These are phyloP conservation scores for Nasonia longicornis DNA, from an alignment of 1,140 invertebrate genomes.

Conservation along the genomic window DNA sequence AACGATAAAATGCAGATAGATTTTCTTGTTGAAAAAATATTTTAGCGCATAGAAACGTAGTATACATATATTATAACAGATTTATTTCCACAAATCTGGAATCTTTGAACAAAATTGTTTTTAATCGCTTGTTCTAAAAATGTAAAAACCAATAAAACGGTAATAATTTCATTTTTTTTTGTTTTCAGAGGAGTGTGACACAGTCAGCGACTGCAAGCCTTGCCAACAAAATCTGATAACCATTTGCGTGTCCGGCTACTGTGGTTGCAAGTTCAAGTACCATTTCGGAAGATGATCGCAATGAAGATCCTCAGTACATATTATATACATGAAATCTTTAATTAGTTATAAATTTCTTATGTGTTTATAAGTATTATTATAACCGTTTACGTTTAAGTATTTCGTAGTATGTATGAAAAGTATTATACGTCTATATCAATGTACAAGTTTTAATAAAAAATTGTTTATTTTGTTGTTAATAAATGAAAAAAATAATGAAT, in stretches of 20 bases:
- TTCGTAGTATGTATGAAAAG: background rate
- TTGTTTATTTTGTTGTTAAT: background rate
- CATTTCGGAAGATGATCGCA: background rate
- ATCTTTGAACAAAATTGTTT: too few species aligned
- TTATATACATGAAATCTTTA: too few species aligned
- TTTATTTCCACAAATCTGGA: too few species aligned
- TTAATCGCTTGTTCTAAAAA: too few species aligned
- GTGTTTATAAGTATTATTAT: too few species aligned
- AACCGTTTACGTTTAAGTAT: background rate
- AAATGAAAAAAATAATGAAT: background rate
- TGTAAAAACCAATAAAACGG: too few species aligned
- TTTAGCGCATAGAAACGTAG: too few species aligned
- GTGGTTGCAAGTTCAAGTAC: slow-evolving; percentile 20
- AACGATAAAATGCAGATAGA: too few species aligned
- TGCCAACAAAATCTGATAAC: background rate
- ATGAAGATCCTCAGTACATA: background rate
- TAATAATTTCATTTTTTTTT: background rate
- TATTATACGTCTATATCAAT: background rate
- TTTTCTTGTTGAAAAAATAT: too few species aligned
- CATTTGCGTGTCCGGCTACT: background rate
- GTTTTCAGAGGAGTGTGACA: slow-evolving; percentile 15
- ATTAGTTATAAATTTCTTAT: too few species aligned
- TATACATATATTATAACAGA: too few species aligned
- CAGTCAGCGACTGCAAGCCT: background rate
- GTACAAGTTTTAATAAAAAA: background rate